Percentiles rank a stretch among this genome's conserved stretches.
These are phyloP conservation scores for Charadrius vociferus DNA, from an alignment of 2,113 vertebrate species.

Conservation along the genomic window DNA sequence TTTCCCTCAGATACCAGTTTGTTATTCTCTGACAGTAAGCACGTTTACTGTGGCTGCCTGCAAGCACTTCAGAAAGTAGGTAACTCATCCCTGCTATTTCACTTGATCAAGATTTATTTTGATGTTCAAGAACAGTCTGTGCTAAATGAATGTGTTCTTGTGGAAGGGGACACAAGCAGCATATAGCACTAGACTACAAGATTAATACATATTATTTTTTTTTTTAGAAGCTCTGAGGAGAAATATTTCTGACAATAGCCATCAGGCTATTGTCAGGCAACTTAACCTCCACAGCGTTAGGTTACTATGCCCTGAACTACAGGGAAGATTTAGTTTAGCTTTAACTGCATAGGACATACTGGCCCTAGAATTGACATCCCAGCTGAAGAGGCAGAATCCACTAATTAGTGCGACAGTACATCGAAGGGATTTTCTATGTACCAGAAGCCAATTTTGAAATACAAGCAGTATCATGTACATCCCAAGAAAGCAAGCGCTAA, in stretches of 20 bases:
- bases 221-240: background rate
- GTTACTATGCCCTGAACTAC: background rate
- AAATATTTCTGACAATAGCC: conserved; percentile 42
- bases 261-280: background rate
- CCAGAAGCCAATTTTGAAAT: background rate
- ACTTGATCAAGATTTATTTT: conserved; percentile 2
- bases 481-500: background rate
- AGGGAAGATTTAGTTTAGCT: background rate
- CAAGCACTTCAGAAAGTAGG: background rate
- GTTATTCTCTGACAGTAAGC: background rate
- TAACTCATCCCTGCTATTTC: background rate
- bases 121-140: background rate
- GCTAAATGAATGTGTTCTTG: background rate
- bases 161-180: background rate
- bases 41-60: background rate
- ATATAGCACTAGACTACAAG: background rate
- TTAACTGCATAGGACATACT: background rate
- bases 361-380: background rate
- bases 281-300: background rate
- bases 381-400: background rate
- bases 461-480: background rate
- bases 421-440: background rate
- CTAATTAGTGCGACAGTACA: background rate
- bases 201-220: background rate
- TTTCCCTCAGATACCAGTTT: background rate